Evolutionary conservation across 2,113 vertebrate genomes (phyloP).

Genomic region (Mastomys coucha): DNA sequence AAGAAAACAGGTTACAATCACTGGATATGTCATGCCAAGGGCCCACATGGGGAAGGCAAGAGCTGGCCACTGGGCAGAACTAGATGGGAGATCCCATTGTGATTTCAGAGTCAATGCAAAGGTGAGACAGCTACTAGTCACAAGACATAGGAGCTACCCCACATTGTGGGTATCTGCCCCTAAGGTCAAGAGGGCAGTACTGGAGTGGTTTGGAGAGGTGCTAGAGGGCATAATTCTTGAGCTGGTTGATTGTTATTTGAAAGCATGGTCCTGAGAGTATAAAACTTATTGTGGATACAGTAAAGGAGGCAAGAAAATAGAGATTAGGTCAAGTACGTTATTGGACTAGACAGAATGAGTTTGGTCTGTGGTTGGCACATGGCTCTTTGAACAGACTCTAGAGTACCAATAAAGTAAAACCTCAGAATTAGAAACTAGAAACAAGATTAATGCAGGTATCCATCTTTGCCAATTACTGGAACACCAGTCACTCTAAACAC

Average conservation of each 20-base stretch:
- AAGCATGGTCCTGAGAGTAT: background rate
- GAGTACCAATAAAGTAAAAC: background rate
- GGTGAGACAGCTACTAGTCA: background rate
- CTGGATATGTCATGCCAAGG: rapidly evolving
- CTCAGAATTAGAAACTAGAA: background rate
- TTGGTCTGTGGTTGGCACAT: background rate
- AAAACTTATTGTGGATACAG: background rate
- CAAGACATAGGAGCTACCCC: rapidly evolving
- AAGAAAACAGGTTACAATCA: background rate
- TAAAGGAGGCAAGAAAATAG: too few species aligned
- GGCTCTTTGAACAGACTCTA: background rate
- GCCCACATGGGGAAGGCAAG: background rate
- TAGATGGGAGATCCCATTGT: background rate
- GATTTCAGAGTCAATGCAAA: background rate
- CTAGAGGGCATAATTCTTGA: background rate
- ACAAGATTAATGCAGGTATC: background rate
- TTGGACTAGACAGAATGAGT: background rate
- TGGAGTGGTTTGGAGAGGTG: rapidly evolving
- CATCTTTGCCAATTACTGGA: background rate
- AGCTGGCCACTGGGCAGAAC: background rate
- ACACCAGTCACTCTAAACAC: background rate
- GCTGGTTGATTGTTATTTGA: background rate
- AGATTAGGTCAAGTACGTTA: background rate
- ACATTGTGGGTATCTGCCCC: background rate
- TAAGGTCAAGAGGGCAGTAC: background rate